A percentile compares a stretch with the other conserved stretches of the same genome.
Conservation (phyloP, 1,140 invertebrate species). For the Lithobius niger region DNA sequence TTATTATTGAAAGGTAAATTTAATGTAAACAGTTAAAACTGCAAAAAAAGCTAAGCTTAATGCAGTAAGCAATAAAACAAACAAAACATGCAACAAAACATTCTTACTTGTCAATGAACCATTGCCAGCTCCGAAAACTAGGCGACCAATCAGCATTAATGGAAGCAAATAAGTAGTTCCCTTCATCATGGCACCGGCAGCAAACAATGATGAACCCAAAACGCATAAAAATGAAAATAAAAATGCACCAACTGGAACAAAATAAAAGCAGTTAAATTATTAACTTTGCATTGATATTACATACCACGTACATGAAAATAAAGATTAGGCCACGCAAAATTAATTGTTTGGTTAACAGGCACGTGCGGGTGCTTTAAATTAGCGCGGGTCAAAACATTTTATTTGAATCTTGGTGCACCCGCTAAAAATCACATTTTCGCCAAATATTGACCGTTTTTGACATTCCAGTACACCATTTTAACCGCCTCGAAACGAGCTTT, state of each 20-base stretch:
- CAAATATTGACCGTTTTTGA: too few species aligned
- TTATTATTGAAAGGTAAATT: too few species aligned
- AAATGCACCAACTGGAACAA: conserved; percentile 31
- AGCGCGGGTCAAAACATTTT: neutral
- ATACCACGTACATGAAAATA: neutral
- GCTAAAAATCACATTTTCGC: neutral
- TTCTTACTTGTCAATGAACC: conserved; percentile 34
- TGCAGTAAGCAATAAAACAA: too few species aligned
- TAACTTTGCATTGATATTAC: neutral
- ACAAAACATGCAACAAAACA: too few species aligned
- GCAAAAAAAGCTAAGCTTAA: too few species aligned
- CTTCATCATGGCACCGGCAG: conserved; percentile 27
- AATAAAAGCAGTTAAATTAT: conserved; percentile 1
- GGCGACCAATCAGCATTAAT: conserved; percentile 32
- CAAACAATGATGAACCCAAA: conserved; percentile 31
- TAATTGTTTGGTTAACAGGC: too few species aligned
- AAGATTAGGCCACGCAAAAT: neutral
- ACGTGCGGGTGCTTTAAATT: neutral
- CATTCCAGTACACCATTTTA: too few species aligned
- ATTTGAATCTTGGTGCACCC: neutral
- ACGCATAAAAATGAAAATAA: conserved; percentile 34
- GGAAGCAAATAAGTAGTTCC: conserved; percentile 31
- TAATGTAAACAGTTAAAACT: too few species aligned
- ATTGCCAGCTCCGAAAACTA: conserved; percentile 36
- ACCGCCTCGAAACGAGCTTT: too few species aligned